Evolutionary conservation across 2,888 invertebrate genomes (phyloP), one percentile per base, ranked within the genome.

Genomic region (Sylvicola cinctus): DNA sequence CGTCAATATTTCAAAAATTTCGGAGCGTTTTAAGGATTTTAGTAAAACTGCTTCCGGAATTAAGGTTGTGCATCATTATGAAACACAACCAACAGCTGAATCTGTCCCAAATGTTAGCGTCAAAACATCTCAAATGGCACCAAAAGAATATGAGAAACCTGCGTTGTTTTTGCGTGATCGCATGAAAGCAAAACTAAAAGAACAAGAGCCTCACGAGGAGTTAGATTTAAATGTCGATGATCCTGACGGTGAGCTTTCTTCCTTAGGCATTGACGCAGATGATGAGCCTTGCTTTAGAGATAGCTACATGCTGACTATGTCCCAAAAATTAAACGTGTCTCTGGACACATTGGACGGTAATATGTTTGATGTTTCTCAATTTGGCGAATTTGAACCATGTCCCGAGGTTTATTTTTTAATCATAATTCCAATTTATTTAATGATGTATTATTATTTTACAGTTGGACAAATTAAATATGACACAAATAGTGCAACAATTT

Each of bases 381-480:
- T 29, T 36, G 32, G 25, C 25, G 11, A 31, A 26, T 36, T 36
- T 16, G 36, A 36, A 23, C 29, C 36, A 12, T 36, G 32, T 36
- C 20, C 32, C 15, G 36, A 36, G 36, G 36, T 36, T 13, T 6
- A 4, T 11, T 12, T 6, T 6, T 27, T 12, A 12, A 5, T 27
- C n/a, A 12, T 27, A 27, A 25, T 8, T 25, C 10, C 25, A 25
- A 25, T 25, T 10, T 8, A 25, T 25, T 25, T 25, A 8, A 8
- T 25, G 7, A 8, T 25, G 10, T 25, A 10, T 25, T 25, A 25
- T 8, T 25, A 8, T 11, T 25, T 25, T 25, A 8, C 49, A 73
- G 74, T 58, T 77, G 44, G 75, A 70, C 40, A 67, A 72, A 46
- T 58, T 78, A 44, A 67, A 79, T 52, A 53, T 78, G 20, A 70